Percentiles rank a stretch among this genome's conserved stretches.
Conservation (phyloP, 2,888 invertebrate genomes). For the Melinopterus prodromus region DNA sequence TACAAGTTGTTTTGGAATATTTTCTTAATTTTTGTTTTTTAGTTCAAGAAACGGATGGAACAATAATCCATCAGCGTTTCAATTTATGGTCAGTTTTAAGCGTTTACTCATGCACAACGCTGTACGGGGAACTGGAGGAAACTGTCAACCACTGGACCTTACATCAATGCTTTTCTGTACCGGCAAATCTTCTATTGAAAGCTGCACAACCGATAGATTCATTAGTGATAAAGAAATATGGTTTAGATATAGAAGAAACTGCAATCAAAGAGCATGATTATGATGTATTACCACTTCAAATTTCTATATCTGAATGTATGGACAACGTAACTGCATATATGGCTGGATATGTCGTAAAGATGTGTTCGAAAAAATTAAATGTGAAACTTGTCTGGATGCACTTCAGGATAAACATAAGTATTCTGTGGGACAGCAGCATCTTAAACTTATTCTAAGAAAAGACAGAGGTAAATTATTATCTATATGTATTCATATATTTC, state of each 20-base stretch:
- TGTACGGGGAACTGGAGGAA: conserved; percentile 11
- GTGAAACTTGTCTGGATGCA: conserved; percentile 6
- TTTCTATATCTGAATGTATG: conserved; percentile 10
- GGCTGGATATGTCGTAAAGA: conserved; percentile 11
- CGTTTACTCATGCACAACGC: background rate
- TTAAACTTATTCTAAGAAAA: conserved; percentile 7
- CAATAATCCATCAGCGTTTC: conserved; percentile 13
- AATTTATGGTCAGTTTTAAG: conserved; percentile 9
- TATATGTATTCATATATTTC: background rate
- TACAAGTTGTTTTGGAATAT: no score
- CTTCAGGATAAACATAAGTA: conserved; percentile 4
- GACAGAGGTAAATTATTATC: background rate
- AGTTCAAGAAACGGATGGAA: conserved; percentile 18
- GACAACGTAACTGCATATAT: conserved; percentile 16
- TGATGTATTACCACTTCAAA: conserved; percentile 7
- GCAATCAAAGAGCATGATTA: conserved; percentile 6
- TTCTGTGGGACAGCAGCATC: background rate
- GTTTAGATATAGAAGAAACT: conserved; percentile 9
- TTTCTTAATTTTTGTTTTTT: no score
- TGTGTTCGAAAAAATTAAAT: conserved; percentile 9
- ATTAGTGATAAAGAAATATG: conserved; percentile 6
- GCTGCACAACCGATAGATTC: background rate
- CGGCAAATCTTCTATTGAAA: background rate
- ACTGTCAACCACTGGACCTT: background rate
- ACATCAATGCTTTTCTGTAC: background rate